Evolutionary conservation across 2,113 vertebrate genomes (phyloP), one percentile per base, ranked within the genome.

Genomic region (Tringa solitaria): DNA sequence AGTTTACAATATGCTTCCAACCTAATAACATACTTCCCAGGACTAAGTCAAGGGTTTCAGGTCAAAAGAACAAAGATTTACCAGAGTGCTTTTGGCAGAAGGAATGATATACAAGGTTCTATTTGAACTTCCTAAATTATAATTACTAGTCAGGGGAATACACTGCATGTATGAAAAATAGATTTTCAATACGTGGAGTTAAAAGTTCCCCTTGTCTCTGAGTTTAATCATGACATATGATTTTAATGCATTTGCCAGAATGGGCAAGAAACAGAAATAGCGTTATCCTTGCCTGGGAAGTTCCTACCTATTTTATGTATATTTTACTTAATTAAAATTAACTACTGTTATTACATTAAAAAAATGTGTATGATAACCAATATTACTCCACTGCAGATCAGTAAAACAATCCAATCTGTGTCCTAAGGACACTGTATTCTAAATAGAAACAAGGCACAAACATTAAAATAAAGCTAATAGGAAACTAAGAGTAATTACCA

Each of bases 111-210:
- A 76, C 41, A 76, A 3, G 60, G 70, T 89, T 90, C 67, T 85
- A 72, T 69, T 80, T 94, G 94, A 94, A 97, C 79, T 96, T 91
- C 79, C 30, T 95, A 93, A 87, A 95, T 95, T 92, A 89, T 87
- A 93, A 96, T 96, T 96, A 80, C 39, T 54, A 94, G 17, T 60
- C 90, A 90, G 26, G 63, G 60, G 63, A 92, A 96, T 91, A 88
- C 9, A 68, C 6, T 84, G 13, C 18, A 33, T 37, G 33, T 35
- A 86, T 95, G 75, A 97, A 89, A 95, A 75, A 91, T 33, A 94
- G 37, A 75, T 94, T 96, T 97, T 93, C 85, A 96, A 76, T 92
- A 86, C 18, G 33, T 35, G 15, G 11, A 93, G 32, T 80, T 97
- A 87, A 95, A 96, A 93, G 16, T 75, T 90, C 72, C 37, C 27